Percentiles rank a stretch among this genome's conserved stretches.
Conservation (phyloP, 1,140 invertebrate species). For the Heliothis subflexa region DNA sequence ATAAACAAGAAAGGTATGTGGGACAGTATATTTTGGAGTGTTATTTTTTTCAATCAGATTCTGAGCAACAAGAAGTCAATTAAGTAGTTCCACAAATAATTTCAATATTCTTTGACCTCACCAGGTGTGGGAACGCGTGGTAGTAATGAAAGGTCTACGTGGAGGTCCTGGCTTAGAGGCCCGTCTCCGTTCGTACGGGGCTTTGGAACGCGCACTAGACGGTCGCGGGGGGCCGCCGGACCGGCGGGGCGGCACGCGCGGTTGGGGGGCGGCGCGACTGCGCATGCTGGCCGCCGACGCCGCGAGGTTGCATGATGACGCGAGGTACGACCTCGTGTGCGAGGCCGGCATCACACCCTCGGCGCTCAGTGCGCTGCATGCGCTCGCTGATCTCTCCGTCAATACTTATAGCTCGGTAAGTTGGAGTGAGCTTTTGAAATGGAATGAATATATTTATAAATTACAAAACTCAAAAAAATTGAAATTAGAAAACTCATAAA, state of each 20-base stretch:
- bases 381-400: conserved; percentile 71
- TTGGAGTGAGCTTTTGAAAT: neutral
- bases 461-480: too few species aligned
- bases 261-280: conserved; percentile 54
- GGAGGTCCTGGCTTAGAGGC: conserved; percentile 61
- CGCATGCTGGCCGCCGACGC: conserved; percentile 71
- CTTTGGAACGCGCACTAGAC: conserved; percentile 72
- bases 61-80: too few species aligned
- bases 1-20: too few species aligned
- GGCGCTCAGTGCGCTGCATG: conserved; percentile 64
- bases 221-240: conserved; percentile 65
- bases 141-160: conserved; percentile 63
- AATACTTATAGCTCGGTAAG: conserved; percentile 75
- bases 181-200: conserved; percentile 67
- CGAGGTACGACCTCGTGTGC: conserved; percentile 70
- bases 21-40: too few species aligned
- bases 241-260: conserved; percentile 30
- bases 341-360: conserved; percentile 73
- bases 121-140: conserved; percentile 75
- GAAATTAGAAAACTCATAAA: too few species aligned
- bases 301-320: conserved; percentile 70
- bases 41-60: too few species aligned
- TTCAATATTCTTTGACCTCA: neutral
- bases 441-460: too few species aligned
- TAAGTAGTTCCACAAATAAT: too few species aligned